A percentile compares a stretch with the other conserved stretches of the same genome.
These are phyloP conservation scores for Halocaridina rubra DNA, from an alignment of 2,888 invertebrate species.

Conservation along the genomic window DNA sequence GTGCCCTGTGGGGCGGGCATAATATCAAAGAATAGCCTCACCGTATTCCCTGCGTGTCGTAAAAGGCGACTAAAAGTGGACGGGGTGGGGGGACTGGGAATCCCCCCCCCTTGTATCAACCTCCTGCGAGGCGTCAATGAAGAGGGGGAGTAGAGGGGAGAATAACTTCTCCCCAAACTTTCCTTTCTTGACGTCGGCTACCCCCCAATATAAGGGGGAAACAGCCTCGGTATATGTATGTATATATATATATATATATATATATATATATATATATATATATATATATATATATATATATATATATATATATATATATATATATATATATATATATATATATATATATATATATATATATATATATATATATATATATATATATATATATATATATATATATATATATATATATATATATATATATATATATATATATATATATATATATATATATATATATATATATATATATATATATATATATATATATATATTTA, in stretches of 20 bases:
- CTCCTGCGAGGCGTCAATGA: too few relatives aligned
- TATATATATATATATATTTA: background rate
- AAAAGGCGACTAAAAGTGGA: too few relatives aligned
- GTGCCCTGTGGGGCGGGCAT: too few relatives aligned
- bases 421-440: background rate
- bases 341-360: background rate
- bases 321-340: conserved; percentile 5
- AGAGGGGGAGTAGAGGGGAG: too few relatives aligned
- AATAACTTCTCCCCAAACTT: too few relatives aligned
- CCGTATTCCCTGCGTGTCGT: too few relatives aligned
- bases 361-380: background rate
- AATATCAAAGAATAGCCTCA: too few relatives aligned
- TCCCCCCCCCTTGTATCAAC: too few relatives aligned
- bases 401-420: background rate
- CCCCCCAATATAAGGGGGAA: too few relatives aligned
- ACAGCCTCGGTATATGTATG: background rate
- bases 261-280: background rate
- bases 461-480: background rate
- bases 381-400: background rate
- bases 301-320: conserved; percentile 22
- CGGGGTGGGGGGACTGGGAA: too few relatives aligned
- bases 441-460: background rate
- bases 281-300: conserved; percentile 30
- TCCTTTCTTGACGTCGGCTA: too few relatives aligned
- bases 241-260: background rate